Percentiles rank a stretch among this genome's conserved stretches.
These are phyloP conservation scores for Pluvialis apricaria DNA, from an alignment of 2,113 vertebrate genomes.

Conservation along the genomic window DNA sequence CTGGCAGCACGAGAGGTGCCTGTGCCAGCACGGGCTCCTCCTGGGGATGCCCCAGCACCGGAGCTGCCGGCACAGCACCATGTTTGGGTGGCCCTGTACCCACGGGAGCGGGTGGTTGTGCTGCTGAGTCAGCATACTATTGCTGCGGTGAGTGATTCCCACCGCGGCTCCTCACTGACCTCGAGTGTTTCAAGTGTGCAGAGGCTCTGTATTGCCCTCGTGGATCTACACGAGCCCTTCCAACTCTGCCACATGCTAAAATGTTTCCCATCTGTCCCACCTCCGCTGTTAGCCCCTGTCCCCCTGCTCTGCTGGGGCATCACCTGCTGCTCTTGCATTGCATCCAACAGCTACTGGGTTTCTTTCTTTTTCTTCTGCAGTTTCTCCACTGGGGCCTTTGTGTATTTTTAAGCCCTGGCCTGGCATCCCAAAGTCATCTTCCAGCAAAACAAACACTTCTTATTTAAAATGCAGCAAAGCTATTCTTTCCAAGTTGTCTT, in stretches of 20 bases:
- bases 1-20: not conserved
- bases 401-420: not conserved
- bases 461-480: not conserved
- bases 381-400: not conserved
- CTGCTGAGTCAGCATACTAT: rapidly evolving
- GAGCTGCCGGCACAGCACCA: not conserved
- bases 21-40: not conserved
- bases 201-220: not conserved
- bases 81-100: rapidly evolving
- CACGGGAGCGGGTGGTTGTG: rapidly evolving
- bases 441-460: not conserved
- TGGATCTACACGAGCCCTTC: not conserved
- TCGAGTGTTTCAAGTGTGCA: rapidly evolving
- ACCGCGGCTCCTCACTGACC: rapidly evolving
- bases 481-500: not conserved
- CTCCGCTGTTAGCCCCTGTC: rapidly evolving
- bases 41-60: rapidly evolving
- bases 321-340: not conserved
- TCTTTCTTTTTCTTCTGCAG: not conserved
- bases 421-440: not conserved
- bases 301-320: not conserved
- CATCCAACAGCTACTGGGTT: not conserved
- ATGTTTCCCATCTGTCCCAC: not conserved
- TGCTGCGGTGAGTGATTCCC: rapidly evolving
- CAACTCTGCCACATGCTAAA: not conserved